phyloP scores from a whole-genome alignment of 2,888 invertebrate genomes.

The Dynastes tityus region DNA sequence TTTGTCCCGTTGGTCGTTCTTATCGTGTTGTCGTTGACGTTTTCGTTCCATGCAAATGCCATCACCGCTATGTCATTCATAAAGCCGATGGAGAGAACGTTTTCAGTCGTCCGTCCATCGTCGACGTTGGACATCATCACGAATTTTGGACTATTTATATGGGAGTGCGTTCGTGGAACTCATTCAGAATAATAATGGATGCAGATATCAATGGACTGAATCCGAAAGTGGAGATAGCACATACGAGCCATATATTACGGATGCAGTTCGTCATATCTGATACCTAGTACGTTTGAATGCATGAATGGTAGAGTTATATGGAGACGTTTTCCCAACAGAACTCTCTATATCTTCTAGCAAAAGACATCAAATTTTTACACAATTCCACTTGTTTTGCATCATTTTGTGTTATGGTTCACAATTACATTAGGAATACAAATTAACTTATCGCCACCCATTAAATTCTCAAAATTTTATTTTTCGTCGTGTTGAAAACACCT shows the following conservation, averaged over 20 bases:
- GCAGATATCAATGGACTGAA: conserved; percentile 53
- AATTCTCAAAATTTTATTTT: too few species aligned
- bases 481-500: too few species aligned
- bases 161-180: conserved; percentile 41
- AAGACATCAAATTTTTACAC: too few species aligned
- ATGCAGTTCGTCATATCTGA: not conserved
- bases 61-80: conserved; percentile 53
- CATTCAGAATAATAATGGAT: conserved; percentile 48
- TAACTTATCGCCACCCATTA: too few species aligned
- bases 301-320: not conserved
- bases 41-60: conserved; percentile 51
- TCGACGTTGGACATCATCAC: conserved; percentile 11
- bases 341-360: too few species aligned
- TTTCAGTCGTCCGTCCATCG: conserved; percentile 24
- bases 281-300: not conserved
- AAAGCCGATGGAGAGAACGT: conserved; percentile 28
- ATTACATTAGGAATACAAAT: too few species aligned
- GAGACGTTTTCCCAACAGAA: too few species aligned
- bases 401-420: too few species aligned
- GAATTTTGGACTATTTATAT: conserved; percentile 50
- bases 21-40: conserved; percentile 21
- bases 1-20: conserved; percentile 18
- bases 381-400: too few species aligned
- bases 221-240: conserved; percentile 26
- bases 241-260: not conserved